phyloP scores from a whole-genome alignment of 2,113 vertebrate species.

The Anhinga rufa region DNA sequence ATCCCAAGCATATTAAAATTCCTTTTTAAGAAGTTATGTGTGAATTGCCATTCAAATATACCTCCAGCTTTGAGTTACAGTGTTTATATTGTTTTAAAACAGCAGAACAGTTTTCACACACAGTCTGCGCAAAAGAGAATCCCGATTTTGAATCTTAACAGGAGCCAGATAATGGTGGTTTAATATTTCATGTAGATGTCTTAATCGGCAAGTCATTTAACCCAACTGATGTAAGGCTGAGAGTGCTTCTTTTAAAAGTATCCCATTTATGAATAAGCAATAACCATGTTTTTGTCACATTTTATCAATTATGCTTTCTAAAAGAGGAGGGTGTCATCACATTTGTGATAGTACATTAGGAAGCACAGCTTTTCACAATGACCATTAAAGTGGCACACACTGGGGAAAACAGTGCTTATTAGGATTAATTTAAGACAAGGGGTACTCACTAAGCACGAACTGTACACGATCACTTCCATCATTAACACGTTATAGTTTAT shows the following conservation, averaged over 20 bases:
- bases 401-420: neutral
- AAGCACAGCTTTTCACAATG: neutral
- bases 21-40: neutral
- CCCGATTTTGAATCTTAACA: neutral
- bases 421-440: slow-evolving; percentile 22
- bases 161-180: neutral
- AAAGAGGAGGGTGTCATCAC: neutral
- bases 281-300: neutral
- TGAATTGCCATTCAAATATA: neutral
- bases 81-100: neutral
- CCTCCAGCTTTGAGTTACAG: neutral
- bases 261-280: neutral
- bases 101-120: neutral
- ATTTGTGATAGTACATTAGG: neutral
- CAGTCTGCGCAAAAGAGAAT: neutral
- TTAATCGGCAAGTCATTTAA: slow-evolving; percentile 25
- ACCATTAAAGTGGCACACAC: neutral
- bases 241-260: neutral
- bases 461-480: neutral
- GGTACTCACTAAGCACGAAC: neutral
- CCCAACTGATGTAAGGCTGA: neutral
- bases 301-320: slow-evolving; percentile 11
- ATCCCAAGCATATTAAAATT: neutral
- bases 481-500: neutral
- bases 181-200: neutral